A percentile compares a stretch with the other conserved stretches of the same genome.
phyloP scores from a whole-genome alignment of 2,888 invertebrate genomes.

The Synergus gifuensis region DNA sequence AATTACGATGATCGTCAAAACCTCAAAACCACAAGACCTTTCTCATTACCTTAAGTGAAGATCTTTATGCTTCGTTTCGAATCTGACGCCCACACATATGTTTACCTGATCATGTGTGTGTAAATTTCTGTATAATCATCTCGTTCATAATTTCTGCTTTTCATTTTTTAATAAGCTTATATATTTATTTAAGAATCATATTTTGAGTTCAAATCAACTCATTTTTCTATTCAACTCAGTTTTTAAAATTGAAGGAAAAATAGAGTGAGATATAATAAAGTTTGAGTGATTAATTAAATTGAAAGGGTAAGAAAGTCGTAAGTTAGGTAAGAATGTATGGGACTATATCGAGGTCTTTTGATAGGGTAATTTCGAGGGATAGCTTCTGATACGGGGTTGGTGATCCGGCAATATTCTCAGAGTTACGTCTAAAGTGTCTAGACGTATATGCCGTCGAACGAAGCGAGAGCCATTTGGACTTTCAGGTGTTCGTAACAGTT shows the following conservation, averaged over 20 bases:
- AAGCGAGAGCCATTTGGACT: constrained; percentile 65
- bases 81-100: constrained; percentile 51
- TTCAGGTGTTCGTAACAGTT: constrained; percentile 73
- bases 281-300: neutral
- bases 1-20: constrained; percentile 14
- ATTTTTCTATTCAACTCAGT: no score
- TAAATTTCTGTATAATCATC: neutral
- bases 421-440: constrained; percentile 64
- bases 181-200: no score
- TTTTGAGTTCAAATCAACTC: no score
- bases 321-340: constrained; percentile 59
- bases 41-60: constrained; percentile 55
- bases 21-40: constrained; percentile 43
- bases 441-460: constrained; percentile 60
- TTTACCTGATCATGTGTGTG: neutral
- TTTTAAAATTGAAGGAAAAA: no score
- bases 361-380: constrained; percentile 69
- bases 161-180: neutral
- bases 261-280: no score
- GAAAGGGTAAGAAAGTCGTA: neutral
- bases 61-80: constrained; percentile 51
- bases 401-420: constrained; percentile 61
- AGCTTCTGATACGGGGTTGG: constrained; percentile 66
- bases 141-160: neutral
- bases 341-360: constrained; percentile 59